Percentiles rank a stretch among this genome's conserved stretches.
These are phyloP conservation scores for Drosophila hamatofila DNA, from an alignment of 2,888 invertebrate species.

Conservation along the genomic window DNA sequence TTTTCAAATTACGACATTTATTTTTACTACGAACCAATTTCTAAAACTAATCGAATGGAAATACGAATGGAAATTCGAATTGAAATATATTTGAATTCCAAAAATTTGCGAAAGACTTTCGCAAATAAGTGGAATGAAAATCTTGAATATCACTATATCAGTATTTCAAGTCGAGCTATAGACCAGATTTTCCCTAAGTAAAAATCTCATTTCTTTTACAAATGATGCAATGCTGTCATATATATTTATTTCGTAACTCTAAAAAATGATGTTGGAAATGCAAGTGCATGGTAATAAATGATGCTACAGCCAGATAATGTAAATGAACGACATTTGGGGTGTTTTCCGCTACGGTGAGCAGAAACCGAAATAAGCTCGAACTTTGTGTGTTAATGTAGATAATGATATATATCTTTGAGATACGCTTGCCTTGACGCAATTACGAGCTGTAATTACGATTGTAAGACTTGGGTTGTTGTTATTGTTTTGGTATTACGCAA, in stretches of 20 bases:
- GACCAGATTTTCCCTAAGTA: background rate
- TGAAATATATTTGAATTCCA: too few relatives aligned
- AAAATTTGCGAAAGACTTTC: too few relatives aligned
- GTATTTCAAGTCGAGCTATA: background rate
- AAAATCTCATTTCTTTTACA: constrained; percentile 3
- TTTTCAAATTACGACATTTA: too few relatives aligned
- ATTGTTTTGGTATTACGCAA: constrained; percentile 21
- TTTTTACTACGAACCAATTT: too few relatives aligned
- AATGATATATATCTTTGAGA: constrained; percentile 57
- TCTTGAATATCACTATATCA: background rate
- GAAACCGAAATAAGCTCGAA: constrained; percentile 17
- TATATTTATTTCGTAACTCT: background rate
- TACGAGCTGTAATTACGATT: constrained; percentile 42
- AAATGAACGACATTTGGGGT: constrained; percentile 26
- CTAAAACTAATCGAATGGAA: too few relatives aligned
- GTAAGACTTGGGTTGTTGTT: constrained; percentile 6
- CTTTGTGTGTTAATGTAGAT: constrained; percentile 42
- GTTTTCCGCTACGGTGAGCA: constrained; percentile 59
- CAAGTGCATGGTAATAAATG: constrained; percentile 44
- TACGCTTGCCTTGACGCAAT: constrained; percentile 70
- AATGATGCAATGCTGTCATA: constrained; percentile 27
- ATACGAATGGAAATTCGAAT: too few relatives aligned
- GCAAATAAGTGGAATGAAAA: background rate
- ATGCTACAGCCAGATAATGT: constrained; percentile 11
- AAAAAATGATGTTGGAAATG: constrained; percentile 6